Base-by-base conservation (phyloP, 1,140 invertebrate genomes). In the Steinernema khuongi region DNA sequence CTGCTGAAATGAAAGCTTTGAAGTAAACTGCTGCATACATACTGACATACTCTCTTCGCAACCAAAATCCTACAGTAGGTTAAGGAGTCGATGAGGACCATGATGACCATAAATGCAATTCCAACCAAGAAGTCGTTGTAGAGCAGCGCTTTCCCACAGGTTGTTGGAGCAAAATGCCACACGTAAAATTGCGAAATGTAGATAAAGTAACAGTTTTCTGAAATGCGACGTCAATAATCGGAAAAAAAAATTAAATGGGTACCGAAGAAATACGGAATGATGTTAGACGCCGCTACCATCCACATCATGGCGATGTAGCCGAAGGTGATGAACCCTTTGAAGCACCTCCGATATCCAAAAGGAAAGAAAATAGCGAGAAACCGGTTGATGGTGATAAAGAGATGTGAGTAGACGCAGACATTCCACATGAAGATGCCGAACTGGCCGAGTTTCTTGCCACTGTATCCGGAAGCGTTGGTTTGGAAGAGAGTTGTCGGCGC, bases 371-470 rank as follows among this genome's bases (percentile, higher is more conserved):
- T 60, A 22, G 50, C 50, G 50, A 60, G 50, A 22, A 60, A 60
- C 2, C 50, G 50, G 19, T 60, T 60, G 50, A 60, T 60, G 11
- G 50, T 60, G 50, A 60, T 60, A 22, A 60, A 60, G 50, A 60
- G 50, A 26, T 60, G 50, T 22, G 50, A 60, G 19, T 60, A 60
- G 2, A 60, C 50, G 22, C 50, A 60, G 11, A 60, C 50, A 22
- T 60, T 60, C 50, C 50, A 60, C 50, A 60, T 60, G 50, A 60
- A 26, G 19, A 60, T 60, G 4, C 50, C 50, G 50, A 60, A 60
- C 19, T 60, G 50, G 26, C 50, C 50, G 50, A 60, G 22, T 4
- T 14, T 4, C 22, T 60, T 60, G 36, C 36, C 50, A n/a, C 11
- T 22, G 26, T 7, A 7, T 60, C 26, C 50, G 50, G 22, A 22